Conservation (phyloP, 2,888 invertebrate species). For the Neoaliturus tenellus region DNA sequence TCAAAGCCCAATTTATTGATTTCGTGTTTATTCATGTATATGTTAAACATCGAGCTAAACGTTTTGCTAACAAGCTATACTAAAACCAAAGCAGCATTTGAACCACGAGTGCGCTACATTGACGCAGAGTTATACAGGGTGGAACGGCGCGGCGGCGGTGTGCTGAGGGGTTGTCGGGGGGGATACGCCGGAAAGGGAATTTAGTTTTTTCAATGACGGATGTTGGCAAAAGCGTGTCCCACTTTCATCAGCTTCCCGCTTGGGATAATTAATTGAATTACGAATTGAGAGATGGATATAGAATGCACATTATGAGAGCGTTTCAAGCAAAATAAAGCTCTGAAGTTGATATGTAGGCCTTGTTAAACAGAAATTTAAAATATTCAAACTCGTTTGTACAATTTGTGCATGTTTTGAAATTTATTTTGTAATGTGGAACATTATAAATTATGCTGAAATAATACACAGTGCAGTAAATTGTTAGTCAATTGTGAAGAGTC, state of each 20-base stretch:
- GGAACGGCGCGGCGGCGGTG: no score
- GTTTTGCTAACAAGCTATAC: no score
- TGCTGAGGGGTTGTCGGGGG: not conserved
- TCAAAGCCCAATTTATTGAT: no score
- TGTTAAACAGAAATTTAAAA: not conserved
- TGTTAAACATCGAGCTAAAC: no score
- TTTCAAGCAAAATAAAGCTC: not conserved
- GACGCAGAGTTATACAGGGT: not conserved
- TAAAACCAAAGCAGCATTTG: not conserved
- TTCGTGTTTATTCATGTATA: no score
- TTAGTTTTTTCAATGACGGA: conserved; percentile 8
- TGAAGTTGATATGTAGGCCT: not conserved
- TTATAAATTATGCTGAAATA: no score
- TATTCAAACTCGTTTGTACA: not conserved
- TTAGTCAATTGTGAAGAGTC: no score
- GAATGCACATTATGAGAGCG: conserved; percentile 1
- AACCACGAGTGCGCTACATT: not conserved
- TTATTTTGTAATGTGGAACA: no score
- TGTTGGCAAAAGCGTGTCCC: conserved; percentile 26
- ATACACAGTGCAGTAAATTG: no score
- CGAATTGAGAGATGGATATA: not conserved
- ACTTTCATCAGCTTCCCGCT: not conserved
- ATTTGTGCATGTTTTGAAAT: not conserved
- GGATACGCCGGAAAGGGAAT: not conserved
- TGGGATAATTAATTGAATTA: conserved; percentile 15